These are phyloP conservation scores for Darevskia nairensis DNA, from an alignment of 2,797 vertebrate species.

Conservation along the genomic window DNA sequence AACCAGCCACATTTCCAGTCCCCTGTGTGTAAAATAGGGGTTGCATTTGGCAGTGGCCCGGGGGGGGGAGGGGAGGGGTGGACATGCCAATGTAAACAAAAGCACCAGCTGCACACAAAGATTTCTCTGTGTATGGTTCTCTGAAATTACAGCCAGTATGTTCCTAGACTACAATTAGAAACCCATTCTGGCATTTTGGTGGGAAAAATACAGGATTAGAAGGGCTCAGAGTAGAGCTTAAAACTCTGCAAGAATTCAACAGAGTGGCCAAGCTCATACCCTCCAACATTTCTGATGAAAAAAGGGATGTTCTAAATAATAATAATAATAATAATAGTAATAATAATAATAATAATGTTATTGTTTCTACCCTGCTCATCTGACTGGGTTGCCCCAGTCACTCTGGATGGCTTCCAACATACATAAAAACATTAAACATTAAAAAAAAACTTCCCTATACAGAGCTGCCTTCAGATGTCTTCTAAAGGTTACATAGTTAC, in stretches of 20 bases:
- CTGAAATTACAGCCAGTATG: neutral
- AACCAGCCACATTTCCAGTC: neutral
- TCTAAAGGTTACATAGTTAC: too few relatives aligned
- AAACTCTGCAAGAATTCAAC: neutral
- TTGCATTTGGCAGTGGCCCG: neutral
- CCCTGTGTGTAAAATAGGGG: neutral
- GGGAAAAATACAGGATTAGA: neutral
- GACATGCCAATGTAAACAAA: neutral
- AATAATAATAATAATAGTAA: too few relatives aligned
- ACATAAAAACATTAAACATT: too few relatives aligned
- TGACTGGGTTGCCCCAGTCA: too few relatives aligned
- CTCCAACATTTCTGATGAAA: too few relatives aligned
- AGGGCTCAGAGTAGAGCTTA: neutral
- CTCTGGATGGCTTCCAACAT: too few relatives aligned
- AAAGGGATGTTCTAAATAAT: too few relatives aligned
- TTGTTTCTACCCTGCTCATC: too few relatives aligned
- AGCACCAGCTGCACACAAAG: neutral
- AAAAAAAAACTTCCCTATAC: too few relatives aligned
- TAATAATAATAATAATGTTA: too few relatives aligned
- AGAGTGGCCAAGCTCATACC: neutral
- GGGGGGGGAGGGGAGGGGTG: too few relatives aligned
- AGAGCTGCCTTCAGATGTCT: too few relatives aligned
- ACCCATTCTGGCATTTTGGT: neutral
- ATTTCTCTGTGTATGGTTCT: neutral
- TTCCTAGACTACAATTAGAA: neutral